Percentiles rank a stretch among this genome's conserved stretches.
phyloP scores from a whole-genome alignment of 2,888 invertebrate genomes.

The Callyntrura guangdongensis region DNA sequence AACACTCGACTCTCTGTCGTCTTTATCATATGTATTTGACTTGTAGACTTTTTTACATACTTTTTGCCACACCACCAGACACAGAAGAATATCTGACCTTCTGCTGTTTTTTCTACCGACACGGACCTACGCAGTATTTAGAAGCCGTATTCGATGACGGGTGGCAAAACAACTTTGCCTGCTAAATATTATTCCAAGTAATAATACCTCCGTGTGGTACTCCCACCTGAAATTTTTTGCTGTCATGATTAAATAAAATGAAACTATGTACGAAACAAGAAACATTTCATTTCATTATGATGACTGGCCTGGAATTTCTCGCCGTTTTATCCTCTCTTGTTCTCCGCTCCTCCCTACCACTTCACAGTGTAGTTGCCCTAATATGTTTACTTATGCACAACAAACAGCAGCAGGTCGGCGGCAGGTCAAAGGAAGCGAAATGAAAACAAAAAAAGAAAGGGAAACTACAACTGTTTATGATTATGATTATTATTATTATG shows the following conservation, averaged over 20 bases:
- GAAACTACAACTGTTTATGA: conserved; percentile 53
- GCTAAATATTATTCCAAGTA: no score
- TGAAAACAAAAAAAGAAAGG: conserved; percentile 6
- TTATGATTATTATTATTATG: conserved; percentile 60
- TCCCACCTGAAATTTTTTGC: conserved; percentile 23
- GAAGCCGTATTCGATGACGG: no score
- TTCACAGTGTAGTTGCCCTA: not conserved
- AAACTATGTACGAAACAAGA: conserved; percentile 35
- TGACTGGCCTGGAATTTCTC: conserved; percentile 9
- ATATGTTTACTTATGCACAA: not conserved
- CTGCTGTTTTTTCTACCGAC: no score
- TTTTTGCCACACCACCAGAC: not conserved
- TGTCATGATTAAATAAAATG: conserved; percentile 53
- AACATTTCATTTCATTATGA: conserved; percentile 38
- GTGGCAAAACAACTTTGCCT: not conserved
- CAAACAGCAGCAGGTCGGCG: not conserved
- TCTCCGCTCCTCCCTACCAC: not conserved
- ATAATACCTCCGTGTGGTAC: not conserved
- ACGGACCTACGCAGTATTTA: no score
- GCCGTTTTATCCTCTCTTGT: not conserved
- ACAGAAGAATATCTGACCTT: conserved; percentile 23
- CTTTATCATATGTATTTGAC: not conserved
- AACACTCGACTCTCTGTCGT: no score
- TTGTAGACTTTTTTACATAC: not conserved
- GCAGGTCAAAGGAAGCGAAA: not conserved